phyloP scores from a whole-genome alignment of 2,888 invertebrate genomes.

The Drosophila prolongata region DNA sequence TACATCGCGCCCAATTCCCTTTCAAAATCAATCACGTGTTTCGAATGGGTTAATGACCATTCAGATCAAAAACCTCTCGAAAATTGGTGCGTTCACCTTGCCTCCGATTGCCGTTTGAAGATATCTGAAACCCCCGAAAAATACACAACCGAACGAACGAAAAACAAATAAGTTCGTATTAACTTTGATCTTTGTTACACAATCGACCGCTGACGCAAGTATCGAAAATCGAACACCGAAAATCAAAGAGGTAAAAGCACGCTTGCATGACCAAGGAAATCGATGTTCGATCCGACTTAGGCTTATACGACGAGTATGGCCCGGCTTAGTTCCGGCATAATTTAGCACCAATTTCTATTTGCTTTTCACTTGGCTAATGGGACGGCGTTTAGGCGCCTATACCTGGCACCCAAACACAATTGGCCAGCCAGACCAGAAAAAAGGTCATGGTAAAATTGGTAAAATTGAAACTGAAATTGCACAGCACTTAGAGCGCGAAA shows the following conservation, averaged over 20 bases:
- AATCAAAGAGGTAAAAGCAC: conserved; percentile 29
- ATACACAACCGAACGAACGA: not conserved
- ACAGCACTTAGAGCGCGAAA: conserved; percentile 68
- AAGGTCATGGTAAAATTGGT: conserved; percentile 76
- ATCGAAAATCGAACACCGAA: conserved; percentile 41
- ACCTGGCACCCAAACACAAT: conserved; percentile 24
- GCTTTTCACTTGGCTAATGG: conserved; percentile 74
- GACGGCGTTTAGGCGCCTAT: conserved; percentile 54
- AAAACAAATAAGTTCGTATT: conserved; percentile 27
- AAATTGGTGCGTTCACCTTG: conserved; percentile 44
- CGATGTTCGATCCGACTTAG: conserved; percentile 8
- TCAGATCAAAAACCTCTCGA: conserved; percentile 32
- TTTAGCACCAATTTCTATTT: conserved; percentile 79
- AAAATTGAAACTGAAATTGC: conserved; percentile 78
- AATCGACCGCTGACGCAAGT: conserved; percentile 64
- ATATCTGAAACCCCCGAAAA: conserved; percentile 18
- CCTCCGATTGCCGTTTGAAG: conserved; percentile 20
- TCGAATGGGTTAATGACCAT: conserved; percentile 31
- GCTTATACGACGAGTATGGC: conserved; percentile 56
- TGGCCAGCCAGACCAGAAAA: conserved; percentile 35
- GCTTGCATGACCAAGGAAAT: conserved; percentile 31
- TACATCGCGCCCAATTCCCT: not conserved
- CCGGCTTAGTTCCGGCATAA: conserved; percentile 71
- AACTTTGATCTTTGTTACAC: conserved; percentile 54
- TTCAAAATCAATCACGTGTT: conserved; percentile 3